These are phyloP conservation scores for Phrynocephalus forsythii DNA, from an alignment of 2,797 vertebrate species.

Conservation along the genomic window DNA sequence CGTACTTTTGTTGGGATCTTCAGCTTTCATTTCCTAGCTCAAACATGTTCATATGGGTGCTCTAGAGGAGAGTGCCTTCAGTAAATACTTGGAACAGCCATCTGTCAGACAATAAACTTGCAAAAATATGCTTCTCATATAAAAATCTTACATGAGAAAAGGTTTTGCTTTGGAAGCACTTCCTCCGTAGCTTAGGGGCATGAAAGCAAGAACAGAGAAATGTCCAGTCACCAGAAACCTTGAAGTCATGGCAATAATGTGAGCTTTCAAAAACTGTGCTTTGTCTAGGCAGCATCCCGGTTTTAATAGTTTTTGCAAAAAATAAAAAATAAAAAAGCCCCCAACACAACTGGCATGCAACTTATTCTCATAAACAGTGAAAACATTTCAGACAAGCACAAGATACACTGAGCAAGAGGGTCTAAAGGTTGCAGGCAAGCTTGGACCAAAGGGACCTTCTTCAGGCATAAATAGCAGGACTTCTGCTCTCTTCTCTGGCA, in stretches of 20 bases:
- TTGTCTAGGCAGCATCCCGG: slow-evolving; percentile 57
- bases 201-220: slow-evolving; percentile 63
- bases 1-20: slow-evolving; percentile 45
- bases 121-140: slow-evolving; percentile 70
- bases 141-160: slow-evolving; percentile 58
- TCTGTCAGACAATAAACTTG: slow-evolving; percentile 72
- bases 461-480: slow-evolving; percentile 89
- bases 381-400: slow-evolving; percentile 62
- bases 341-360: slow-evolving; percentile 59
- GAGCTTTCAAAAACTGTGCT: slow-evolving; percentile 46
- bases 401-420: slow-evolving; percentile 70
- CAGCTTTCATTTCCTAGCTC: slow-evolving; percentile 68
- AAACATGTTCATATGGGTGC: slow-evolving; percentile 67
- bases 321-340: background rate
- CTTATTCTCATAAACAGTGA: slow-evolving; percentile 38
- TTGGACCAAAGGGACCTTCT: slow-evolving; percentile 79
- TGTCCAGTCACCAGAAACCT: slow-evolving; percentile 59
- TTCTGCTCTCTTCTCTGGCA: slow-evolving; percentile 80
- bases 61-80: slow-evolving; percentile 63
- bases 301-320: slow-evolving; percentile 50
- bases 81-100: slow-evolving; percentile 71
- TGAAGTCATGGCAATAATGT: slow-evolving; percentile 47
- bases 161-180: slow-evolving; percentile 59
- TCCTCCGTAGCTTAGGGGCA: slow-evolving; percentile 67
- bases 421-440: slow-evolving; percentile 76